Base-by-base conservation (phyloP, 2,888 invertebrate species). In the Aporophyla nigra region DNA sequence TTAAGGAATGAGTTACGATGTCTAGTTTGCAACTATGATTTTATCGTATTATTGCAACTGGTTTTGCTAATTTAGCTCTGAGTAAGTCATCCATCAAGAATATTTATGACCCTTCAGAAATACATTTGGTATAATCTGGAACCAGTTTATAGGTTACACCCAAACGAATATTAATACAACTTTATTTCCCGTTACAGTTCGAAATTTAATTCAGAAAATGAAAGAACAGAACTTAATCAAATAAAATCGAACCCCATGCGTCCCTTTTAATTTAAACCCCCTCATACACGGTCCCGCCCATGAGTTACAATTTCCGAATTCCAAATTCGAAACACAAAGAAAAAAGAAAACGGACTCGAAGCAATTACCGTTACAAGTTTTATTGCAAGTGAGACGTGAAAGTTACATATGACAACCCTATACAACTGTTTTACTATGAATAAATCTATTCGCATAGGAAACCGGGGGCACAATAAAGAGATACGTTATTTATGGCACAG, bases 401-500 rank as follows among this genome's bases (percentile, higher is more conserved):
- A 84, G 73, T 84, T 79, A 70, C 77, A 78, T 71, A 86, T 78
- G 83, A 65, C 70, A 82, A 61, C 78, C 76, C 84, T 71, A 67
- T 16, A 66, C 73, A 63, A 72, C 74, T 82, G 82, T 78, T 82
- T 80, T 78, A 84, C 88, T 89, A 92, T 92, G 91, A 91, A 92
- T 91, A 91, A 91, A 92, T 91, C 90, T 88, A 88, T 88, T 88
- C 86, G 83, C 81, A 88, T 80, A 82, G 79, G 83, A 88, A 87
- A 87, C 86, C 78, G 76, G 82, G 84, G 80, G 75, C 81, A 88
- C 87, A 88, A 90, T 90, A 91, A 90, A 90, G 88, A 90, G 78
- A 91, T 89, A 89, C 81, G 86, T 89, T 90, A 90, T 90, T 91
- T 92, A 92, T 90, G 89, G 87, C 74, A 67, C 71, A 85, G 87